These are phyloP conservation scores for Gallinago solitaria DNA, from an alignment of 2,797 vertebrate species.

Conservation along the genomic window DNA sequence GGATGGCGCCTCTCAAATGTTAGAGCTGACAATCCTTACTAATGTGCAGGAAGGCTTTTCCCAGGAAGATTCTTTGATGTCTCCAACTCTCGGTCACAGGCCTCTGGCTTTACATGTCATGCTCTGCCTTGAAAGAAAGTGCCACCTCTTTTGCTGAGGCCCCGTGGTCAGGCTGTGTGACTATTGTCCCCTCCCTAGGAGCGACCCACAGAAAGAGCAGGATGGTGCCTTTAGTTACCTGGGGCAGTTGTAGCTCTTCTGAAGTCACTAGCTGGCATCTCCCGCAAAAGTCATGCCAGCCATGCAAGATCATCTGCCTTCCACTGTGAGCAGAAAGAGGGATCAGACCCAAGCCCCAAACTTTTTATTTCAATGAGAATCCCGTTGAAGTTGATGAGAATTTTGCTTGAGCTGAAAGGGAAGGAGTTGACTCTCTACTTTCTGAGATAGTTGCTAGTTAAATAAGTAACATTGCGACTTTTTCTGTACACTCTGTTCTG, in stretches of 20 bases:
- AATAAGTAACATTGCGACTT: not conserved
- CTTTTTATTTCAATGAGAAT: not conserved
- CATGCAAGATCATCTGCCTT: not conserved
- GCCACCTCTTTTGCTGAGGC: not conserved
- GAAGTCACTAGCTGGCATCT: not conserved
- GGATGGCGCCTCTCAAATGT: not conserved
- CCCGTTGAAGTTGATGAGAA: not conserved
- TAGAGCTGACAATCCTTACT: not conserved
- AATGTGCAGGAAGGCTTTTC: not conserved
- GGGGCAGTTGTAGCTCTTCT: not conserved
- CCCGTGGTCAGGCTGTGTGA: accelerated
- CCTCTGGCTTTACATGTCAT: not conserved
- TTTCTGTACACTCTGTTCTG: not conserved
- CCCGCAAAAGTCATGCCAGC: not conserved
- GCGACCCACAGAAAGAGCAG: not conserved
- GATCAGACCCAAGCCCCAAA: not conserved
- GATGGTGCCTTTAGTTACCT: not conserved
- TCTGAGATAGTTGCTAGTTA: not conserved
- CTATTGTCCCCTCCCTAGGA: not conserved
- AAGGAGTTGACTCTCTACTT: not conserved
- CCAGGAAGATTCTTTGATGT: not conserved
- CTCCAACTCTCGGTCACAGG: not conserved
- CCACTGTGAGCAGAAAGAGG: not conserved
- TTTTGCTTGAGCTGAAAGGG: not conserved
- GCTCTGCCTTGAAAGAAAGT: not conserved